Conservation (phyloP, 2,888 invertebrate species). For the Campoplex capitator region DNA sequence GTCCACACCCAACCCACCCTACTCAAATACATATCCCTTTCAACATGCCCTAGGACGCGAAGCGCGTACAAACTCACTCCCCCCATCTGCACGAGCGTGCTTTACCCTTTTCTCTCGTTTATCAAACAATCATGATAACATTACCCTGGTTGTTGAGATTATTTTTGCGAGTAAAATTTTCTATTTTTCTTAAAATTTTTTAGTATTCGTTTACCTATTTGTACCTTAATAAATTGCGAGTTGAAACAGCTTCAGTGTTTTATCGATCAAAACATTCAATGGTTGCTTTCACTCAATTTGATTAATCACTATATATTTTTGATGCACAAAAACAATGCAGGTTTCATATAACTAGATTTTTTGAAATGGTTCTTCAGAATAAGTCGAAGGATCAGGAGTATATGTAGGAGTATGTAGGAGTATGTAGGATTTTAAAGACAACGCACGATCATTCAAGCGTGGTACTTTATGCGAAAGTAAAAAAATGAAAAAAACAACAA, state of each 20-base stretch:
- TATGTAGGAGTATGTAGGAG: too few species aligned
- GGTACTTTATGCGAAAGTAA: neutral
- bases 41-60: slow-evolving; percentile 5
- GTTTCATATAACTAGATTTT: too few species aligned
- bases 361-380: neutral
- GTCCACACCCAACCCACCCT: slow-evolving; percentile 44
- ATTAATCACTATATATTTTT: neutral
- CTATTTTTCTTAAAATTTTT: neutral
- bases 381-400: neutral
- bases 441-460: neutral
- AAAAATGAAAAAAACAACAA: neutral
- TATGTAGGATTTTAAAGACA: neutral
- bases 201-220: neutral
- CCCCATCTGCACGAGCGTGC: neutral
- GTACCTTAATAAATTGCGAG: neutral
- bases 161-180: neutral
- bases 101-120: slow-evolving; percentile 1
- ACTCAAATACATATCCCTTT: slow-evolving; percentile 18
- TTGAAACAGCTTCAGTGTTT: neutral
- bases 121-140: slow-evolving; percentile 31
- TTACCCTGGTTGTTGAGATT: slow-evolving; percentile 5
- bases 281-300: neutral
- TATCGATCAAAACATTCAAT: neutral
- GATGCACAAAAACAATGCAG: too few species aligned
- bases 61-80: slow-evolving; percentile 24